A percentile compares a stretch with the other conserved stretches of the same genome.
These are phyloP conservation scores for Gymnothorax javanicus DNA, from an alignment of 2,797 vertebrate species.

Conservation along the genomic window DNA sequence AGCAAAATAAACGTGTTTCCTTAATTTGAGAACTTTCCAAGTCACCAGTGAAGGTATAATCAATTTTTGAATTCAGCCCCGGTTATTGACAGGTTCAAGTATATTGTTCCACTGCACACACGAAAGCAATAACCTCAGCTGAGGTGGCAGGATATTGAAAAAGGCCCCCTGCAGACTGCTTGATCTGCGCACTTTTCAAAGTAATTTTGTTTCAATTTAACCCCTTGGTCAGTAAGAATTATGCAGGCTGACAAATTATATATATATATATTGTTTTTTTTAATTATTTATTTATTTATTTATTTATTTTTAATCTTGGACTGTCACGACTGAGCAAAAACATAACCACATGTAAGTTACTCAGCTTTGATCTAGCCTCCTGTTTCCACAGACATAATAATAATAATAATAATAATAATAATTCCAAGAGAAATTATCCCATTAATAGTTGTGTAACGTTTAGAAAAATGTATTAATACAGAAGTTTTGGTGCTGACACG, in stretches of 20 bases:
- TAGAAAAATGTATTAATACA: background rate
- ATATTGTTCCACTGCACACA: background rate
- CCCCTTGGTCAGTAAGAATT: background rate
- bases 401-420: background rate
- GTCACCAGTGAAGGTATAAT: background rate
- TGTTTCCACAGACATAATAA: background rate
- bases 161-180: background rate
- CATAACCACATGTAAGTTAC: too few species aligned
- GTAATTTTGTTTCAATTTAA: background rate
- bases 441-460: background rate
- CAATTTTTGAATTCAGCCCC: background rate
- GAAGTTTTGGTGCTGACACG: background rate
- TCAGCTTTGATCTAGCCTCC: too few species aligned
- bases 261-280: too few species aligned
- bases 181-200: background rate
- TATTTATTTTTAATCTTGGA: too few species aligned
- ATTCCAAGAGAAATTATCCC: too few species aligned
- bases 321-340: too few species aligned
- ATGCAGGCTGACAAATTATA: background rate
- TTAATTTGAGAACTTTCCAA: background rate
- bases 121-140: background rate
- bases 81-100: background rate
- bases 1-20: background rate
- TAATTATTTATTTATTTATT: too few species aligned
- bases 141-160: background rate